These are phyloP conservation scores for Phylloscopus trochiloides DNA, from an alignment of 2,113 vertebrate genomes.

Conservation along the genomic window DNA sequence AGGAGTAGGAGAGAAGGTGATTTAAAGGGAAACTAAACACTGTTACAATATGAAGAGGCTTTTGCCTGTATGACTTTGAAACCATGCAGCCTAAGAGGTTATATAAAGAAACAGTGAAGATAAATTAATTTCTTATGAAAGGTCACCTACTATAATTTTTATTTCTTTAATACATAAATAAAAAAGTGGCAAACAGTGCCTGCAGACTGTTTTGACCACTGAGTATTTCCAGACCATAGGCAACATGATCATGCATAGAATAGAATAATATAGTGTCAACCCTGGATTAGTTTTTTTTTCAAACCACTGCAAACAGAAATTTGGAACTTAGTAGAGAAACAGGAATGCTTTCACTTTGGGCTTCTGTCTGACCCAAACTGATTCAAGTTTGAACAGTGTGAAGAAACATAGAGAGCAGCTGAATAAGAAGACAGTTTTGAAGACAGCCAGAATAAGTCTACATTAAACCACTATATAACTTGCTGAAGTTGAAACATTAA, in stretches of 20 bases:
- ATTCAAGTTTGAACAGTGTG: neutral
- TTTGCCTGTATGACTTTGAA: neutral
- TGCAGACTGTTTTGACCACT: neutral
- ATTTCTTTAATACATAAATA: neutral
- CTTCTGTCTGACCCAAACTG: neutral
- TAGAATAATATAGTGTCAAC: neutral
- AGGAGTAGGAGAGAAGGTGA: neutral
- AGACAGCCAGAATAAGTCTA: neutral
- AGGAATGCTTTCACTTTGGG: neutral
- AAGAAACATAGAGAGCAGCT: neutral
- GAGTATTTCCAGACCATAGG: neutral
- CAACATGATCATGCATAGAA: neutral
- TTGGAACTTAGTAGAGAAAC: neutral
- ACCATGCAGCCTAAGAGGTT: neutral
- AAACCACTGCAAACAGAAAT: neutral
- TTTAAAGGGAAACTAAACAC: neutral
- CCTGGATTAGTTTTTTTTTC: neutral
- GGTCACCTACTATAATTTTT: neutral
- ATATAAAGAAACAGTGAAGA: neutral
- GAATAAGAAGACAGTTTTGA: neutral
- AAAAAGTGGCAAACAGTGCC: neutral
- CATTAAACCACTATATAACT: neutral
- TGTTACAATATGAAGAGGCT: neutral
- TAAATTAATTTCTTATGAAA: neutral
- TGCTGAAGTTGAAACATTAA: neutral